phyloP scores from a whole-genome alignment of 2,888 invertebrate genomes.

The Noctua comes region DNA sequence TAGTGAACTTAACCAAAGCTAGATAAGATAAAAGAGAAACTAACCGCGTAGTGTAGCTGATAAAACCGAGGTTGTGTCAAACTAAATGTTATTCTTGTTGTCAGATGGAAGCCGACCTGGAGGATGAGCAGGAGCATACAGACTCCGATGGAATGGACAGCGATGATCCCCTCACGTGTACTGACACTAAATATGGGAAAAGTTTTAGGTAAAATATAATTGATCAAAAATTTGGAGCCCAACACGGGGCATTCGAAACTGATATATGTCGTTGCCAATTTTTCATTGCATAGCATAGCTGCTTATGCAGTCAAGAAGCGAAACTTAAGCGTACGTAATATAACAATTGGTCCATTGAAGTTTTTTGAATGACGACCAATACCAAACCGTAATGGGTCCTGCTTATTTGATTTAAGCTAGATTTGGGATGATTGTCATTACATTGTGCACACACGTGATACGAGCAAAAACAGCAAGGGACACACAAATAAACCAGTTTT shows the following conservation, averaged over 20 bases:
- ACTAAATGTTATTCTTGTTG: constrained; percentile 42
- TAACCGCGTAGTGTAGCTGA: constrained; percentile 25
- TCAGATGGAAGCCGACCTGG: constrained; percentile 84
- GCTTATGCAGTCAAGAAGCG: neutral
- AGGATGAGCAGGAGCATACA: constrained; percentile 82
- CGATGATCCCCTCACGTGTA: constrained; percentile 87
- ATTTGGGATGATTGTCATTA: neutral
- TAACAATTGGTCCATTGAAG: neutral
- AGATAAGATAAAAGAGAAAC: constrained; percentile 46
- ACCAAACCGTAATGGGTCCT: neutral
- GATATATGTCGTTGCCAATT: neutral
- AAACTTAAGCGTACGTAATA: neutral
- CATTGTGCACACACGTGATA: neutral
- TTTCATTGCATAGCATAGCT: neutral
- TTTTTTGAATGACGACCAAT: neutral
- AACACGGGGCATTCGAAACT: neutral
- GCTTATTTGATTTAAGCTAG: neutral
- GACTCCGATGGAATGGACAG: constrained; percentile 86
- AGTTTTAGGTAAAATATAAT: constrained; percentile 92
- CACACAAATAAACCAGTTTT: neutral
- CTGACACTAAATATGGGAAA: constrained; percentile 93
- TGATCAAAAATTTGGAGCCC: constrained; percentile 69
- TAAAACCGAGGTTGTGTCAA: constrained; percentile 21
- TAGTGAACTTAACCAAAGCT: constrained; percentile 40
- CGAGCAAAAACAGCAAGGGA: neutral